phyloP scores from a whole-genome alignment of 1,140 invertebrate species.

The Halyomorpha halys region DNA sequence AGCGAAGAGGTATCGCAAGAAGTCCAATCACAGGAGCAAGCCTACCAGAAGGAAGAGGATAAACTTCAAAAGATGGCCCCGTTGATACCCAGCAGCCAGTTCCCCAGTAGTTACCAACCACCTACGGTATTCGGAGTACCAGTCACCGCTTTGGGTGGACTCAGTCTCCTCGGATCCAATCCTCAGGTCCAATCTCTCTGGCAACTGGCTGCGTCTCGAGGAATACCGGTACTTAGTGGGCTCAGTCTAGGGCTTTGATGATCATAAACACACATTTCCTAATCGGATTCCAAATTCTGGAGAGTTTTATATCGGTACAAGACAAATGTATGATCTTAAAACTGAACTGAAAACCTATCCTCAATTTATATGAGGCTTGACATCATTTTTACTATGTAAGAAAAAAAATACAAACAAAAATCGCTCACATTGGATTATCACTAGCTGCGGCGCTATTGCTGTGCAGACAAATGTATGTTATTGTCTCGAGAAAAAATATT shows the following conservation, averaged over 20 bases:
- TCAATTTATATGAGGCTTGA: too few relatives aligned
- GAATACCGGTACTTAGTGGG: neutral
- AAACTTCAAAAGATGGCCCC: neutral
- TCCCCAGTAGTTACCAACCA: neutral
- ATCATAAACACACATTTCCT: too few relatives aligned
- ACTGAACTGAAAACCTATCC: too few relatives aligned
- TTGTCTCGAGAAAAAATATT: too few relatives aligned
- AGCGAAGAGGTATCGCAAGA: neutral
- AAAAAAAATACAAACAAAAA: too few relatives aligned
- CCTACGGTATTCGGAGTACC: neutral
- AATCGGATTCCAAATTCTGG: too few relatives aligned
- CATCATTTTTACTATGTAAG: too few relatives aligned
- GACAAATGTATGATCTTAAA: too few relatives aligned
- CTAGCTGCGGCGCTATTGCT: too few relatives aligned
- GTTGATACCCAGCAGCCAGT: neutral
- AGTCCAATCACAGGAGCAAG: neutral
- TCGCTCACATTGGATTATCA: too few relatives aligned
- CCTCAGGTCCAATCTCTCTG: neutral
- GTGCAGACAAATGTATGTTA: too few relatives aligned
- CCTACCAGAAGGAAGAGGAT: neutral
- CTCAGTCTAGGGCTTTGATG: neutral
- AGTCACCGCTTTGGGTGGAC: neutral
- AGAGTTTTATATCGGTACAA: too few relatives aligned
- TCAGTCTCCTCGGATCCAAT: neutral
- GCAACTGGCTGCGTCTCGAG: neutral